Evolutionary conservation across 1,140 invertebrate genomes (phyloP).

Genomic region (Pomphorhynchus laevis): DNA sequence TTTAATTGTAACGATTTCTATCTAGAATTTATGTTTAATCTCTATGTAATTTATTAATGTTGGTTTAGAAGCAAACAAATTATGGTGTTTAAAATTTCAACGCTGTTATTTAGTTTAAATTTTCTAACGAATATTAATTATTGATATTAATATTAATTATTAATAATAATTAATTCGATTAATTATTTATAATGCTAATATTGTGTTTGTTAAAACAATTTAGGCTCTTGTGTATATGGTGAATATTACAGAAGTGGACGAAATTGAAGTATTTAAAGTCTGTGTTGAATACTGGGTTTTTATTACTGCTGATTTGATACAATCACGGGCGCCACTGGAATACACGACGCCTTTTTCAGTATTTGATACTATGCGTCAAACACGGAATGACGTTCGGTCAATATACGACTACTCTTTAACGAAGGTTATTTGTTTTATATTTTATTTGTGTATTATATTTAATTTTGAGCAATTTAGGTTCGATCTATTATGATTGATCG

Average conservation of each 20-base stretch:
- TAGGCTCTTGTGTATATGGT: conserved; percentile 59
- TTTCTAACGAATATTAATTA: too few relatives aligned
- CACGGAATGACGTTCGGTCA: background rate
- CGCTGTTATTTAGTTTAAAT: too few relatives aligned
- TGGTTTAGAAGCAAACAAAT: too few relatives aligned
- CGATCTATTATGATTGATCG: conserved; percentile 93
- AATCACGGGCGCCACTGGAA: too few relatives aligned
- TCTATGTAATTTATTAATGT: too few relatives aligned
- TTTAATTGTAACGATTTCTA: too few relatives aligned
- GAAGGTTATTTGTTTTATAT: background rate
- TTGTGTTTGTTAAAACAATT: conserved; percentile 13
- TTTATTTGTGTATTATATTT: background rate
- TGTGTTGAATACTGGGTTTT: conserved; percentile 95
- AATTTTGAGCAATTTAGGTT: conserved; percentile 22
- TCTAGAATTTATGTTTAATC: too few relatives aligned
- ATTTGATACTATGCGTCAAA: background rate
- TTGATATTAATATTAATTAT: too few relatives aligned
- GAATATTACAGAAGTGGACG: conserved; percentile 84
- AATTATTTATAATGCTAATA: too few relatives aligned
- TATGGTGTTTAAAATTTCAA: too few relatives aligned
- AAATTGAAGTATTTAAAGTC: conserved; percentile 97
- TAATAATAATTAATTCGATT: too few relatives aligned
- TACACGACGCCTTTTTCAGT: conserved; percentile 12
- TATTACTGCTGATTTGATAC: conserved; percentile 52
- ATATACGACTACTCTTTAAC: background rate